These are phyloP conservation scores for Neofelis nebulosa DNA, from an alignment of 2,113 vertebrate species.

Conservation along the genomic window DNA sequence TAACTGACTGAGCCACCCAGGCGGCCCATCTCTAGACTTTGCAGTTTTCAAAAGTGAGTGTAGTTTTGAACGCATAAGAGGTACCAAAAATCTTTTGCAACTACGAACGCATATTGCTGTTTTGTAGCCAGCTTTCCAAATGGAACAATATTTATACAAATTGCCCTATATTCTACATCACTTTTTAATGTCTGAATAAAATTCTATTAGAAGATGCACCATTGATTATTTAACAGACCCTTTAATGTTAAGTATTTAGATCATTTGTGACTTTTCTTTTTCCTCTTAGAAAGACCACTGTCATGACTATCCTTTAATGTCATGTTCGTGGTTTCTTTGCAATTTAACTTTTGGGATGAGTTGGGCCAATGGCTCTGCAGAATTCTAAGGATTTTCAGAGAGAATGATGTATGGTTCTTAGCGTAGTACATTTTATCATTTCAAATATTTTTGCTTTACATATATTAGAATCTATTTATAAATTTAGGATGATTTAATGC, in stretches of 20 bases:
- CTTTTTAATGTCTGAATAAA: conserved; percentile 10
- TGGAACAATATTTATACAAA: background rate
- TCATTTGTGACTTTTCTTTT: background rate
- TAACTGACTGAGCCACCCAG: no score
- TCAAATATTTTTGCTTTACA: conserved; percentile 28
- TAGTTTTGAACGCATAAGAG: background rate
- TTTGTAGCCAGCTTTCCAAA: background rate
- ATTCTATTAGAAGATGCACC: background rate
- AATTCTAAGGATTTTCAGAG: conserved; percentile 16
- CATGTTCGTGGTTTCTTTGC: background rate
- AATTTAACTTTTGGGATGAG: conserved; percentile 7
- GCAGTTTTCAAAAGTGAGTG: background rate
- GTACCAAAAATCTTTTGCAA: background rate
- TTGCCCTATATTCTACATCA: background rate
- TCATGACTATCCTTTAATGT: background rate
- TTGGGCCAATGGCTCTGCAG: background rate
- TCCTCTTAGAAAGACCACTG: background rate
- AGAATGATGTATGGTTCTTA: background rate
- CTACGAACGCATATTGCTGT: background rate
- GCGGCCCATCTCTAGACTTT: background rate
- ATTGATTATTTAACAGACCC: background rate
- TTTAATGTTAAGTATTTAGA: background rate
- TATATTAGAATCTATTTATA: background rate
- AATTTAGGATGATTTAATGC: background rate
- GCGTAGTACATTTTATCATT: background rate